These are phyloP conservation scores for Neopipo cinnamomea DNA, from an alignment of 2,113 vertebrate genomes.

Conservation along the genomic window DNA sequence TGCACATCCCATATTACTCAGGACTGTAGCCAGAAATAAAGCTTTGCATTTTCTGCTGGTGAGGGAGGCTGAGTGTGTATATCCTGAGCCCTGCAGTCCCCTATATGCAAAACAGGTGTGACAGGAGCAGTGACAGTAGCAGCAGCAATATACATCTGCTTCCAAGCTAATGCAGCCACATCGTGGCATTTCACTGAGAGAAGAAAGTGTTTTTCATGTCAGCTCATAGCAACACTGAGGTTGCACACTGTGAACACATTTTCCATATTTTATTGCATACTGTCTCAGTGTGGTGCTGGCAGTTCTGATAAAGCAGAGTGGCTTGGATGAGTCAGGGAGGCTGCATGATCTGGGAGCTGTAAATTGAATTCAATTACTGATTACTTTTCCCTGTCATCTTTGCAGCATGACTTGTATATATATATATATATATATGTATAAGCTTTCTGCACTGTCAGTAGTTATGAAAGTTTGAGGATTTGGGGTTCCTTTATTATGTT, in stretches of 20 bases:
- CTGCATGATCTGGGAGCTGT: neutral
- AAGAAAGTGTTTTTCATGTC: neutral
- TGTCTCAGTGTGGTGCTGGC: neutral
- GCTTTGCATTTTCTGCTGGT: neutral
- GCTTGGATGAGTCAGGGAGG: constrained; percentile 43
- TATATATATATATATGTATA: neutral
- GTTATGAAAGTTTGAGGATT: neutral
- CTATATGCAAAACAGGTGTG: neutral
- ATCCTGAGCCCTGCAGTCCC: neutral
- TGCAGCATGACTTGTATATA: neutral
- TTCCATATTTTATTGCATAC: constrained; percentile 4
- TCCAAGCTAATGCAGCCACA: neutral
- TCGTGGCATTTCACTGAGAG: neutral
- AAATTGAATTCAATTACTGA: neutral
- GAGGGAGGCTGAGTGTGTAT: neutral
- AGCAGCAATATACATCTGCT: neutral
- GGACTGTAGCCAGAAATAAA: neutral
- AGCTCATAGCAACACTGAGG: neutral
- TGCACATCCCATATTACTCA: neutral
- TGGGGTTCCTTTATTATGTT: neutral
- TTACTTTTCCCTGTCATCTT: neutral
- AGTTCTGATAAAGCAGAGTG: constrained; percentile 4
- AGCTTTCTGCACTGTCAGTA: neutral
- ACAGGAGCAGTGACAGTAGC: neutral
- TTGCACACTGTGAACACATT: neutral